A percentile compares a stretch with the other conserved stretches of the same genome.
phyloP scores from a whole-genome alignment of 2,797 vertebrate genomes.

The Syngnathus acus region DNA sequence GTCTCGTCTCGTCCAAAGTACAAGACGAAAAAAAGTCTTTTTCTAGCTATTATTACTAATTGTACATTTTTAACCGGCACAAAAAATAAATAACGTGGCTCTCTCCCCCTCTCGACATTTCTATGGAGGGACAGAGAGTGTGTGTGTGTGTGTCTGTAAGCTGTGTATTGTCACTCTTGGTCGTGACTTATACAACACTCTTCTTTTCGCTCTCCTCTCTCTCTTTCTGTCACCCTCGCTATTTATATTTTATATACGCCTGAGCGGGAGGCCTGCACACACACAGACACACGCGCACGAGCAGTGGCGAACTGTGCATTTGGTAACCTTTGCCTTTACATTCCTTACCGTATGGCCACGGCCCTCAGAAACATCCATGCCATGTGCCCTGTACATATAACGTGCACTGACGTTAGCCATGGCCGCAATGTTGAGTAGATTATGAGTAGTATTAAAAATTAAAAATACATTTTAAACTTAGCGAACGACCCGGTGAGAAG shows the following conservation, averaged over 20 bases:
- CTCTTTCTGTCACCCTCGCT: constrained; percentile 37
- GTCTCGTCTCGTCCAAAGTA: neutral
- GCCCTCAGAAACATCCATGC: no score
- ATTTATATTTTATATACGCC: constrained; percentile 55
- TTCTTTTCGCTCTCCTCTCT: constrained; percentile 44
- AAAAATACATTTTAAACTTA: no score
- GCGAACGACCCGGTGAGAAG: no score
- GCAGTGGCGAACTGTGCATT: no score
- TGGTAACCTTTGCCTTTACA: no score
- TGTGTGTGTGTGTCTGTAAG: constrained; percentile 18
- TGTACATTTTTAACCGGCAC: neutral
- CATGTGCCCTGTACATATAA: no score
- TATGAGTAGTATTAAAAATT: no score
- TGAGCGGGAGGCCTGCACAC: constrained; percentile 2
- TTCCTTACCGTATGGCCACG: no score
- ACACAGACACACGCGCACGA: constrained; percentile 8
- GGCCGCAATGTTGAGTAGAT: no score
- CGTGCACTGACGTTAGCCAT: no score
- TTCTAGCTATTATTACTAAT: neutral
- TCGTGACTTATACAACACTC: constrained; percentile 56
- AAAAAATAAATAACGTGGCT: neutral
- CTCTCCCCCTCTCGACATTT: neutral
- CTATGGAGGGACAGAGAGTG: constrained; percentile 2
- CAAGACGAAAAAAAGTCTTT: neutral
- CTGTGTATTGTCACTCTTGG: constrained; percentile 42